Evolutionary conservation across 2,113 vertebrate species (phyloP).

Genomic region (Oreochromis spilurus): DNA sequence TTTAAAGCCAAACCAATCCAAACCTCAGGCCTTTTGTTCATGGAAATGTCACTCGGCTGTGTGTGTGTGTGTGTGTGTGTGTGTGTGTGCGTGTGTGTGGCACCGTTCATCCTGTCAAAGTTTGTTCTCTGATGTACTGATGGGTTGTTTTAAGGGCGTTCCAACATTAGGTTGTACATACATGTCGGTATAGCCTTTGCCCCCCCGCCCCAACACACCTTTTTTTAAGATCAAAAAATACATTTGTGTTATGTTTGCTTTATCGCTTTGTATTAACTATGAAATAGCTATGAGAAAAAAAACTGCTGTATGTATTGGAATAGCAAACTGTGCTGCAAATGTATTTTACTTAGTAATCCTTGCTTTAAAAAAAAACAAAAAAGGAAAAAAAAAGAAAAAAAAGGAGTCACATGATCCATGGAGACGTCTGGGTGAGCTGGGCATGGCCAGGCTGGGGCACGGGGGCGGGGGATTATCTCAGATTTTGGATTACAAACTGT

Average conservation of each 20-base stretch:
- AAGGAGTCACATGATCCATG: conserved; percentile 75
- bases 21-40: conserved; percentile 88
- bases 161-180: conserved; percentile 87
- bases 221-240: conserved; percentile 59
- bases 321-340: conserved; percentile 90
- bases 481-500: conserved; percentile 86
- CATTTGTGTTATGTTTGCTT: conserved; percentile 84
- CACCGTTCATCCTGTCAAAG: conserved; percentile 64
- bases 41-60: conserved; percentile 78
- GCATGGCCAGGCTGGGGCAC: neutral
- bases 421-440: conserved; percentile 59
- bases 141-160: conserved; percentile 79
- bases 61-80: neutral
- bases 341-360: conserved; percentile 90
- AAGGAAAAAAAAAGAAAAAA: conserved; percentile 63
- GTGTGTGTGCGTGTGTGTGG: neutral
- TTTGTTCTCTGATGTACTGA: conserved; percentile 72
- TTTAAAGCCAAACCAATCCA: conserved; percentile 80
- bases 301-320: conserved; percentile 95
- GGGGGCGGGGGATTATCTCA: conserved; percentile 68
- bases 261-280: conserved; percentile 93
- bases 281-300: conserved; percentile 79
- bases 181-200: conserved; percentile 81
- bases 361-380: conserved; percentile 69
- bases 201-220: conserved; percentile 34